Evolutionary conservation across 2,888 invertebrate genomes (phyloP), one percentile per base, ranked within the genome.

Genomic region (Hirtodrosophila confusa): DNA sequence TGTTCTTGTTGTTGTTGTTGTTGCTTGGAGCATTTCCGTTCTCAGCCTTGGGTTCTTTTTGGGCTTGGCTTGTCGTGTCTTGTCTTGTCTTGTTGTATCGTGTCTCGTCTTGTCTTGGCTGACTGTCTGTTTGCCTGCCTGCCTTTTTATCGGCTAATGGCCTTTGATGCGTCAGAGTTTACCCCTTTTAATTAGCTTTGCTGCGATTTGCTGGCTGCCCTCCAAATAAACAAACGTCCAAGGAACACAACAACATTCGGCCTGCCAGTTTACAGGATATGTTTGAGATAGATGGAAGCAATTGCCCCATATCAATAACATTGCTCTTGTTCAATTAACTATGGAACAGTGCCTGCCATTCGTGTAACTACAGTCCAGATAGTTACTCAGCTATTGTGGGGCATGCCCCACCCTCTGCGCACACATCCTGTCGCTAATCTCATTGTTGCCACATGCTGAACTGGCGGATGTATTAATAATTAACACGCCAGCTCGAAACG

Each of bases 161-260:
- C 69, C 78, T 84, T 84, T 84, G 84, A 84, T 84, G 82, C 82
- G 82, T 83, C 82, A 76, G 54, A 69, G 66, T 35, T 74, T 57
- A 65, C 68, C 82, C 82, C 70, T 85, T 75, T 69, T 76, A 75
- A 75, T 75, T 71, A 68, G 71, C 43, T 55, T 54, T 55, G 45
- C 36, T 63, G 44, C 47, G 48, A 53, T 53, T 63, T 35, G 47
- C 41, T 23, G 44, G 31, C 10, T 54, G 44, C 35, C 41, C 61
- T 55, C 23, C 54, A 39, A 10, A 27, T 45, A 49, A 57, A 62
- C 40, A 55, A 43, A 45, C 41, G 33, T 2, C 36, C 41, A 41
- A 3, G 6, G 35, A n/a, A 11, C 7, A 23, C 31, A 24, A 11
- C 31, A 33, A 31, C 40, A 17, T 17, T 17, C 17, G 17, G 17